A percentile compares a stretch with the other conserved stretches of the same genome.
These are phyloP conservation scores for Leptinotarsa rubiginosa DNA, from an alignment of 2,888 invertebrate genomes.

Conservation along the genomic window DNA sequence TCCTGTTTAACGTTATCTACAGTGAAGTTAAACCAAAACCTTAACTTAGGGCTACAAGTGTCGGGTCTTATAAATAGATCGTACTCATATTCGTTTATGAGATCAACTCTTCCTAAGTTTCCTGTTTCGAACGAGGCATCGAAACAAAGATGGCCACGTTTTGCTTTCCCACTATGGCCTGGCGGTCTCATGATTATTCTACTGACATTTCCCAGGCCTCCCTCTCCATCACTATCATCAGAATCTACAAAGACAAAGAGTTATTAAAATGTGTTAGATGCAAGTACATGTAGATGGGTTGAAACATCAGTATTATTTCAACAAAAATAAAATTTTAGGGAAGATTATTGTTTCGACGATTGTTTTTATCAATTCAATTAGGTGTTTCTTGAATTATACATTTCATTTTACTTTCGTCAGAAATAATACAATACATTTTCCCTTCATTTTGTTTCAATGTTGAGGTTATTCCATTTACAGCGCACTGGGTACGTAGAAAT, in stretches of 20 bases:
- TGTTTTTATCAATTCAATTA: too few relatives aligned
- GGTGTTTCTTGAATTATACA: too few relatives aligned
- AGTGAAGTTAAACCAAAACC: slow-evolving; percentile 98
- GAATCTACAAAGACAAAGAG: slow-evolving; percentile 73
- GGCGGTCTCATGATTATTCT: slow-evolving; percentile 88
- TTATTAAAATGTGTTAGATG: too few relatives aligned
- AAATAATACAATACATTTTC: too few relatives aligned
- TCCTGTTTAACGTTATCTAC: slow-evolving; percentile 95
- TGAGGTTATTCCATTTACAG: too few relatives aligned
- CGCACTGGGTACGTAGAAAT: too few relatives aligned
- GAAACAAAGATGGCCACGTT: slow-evolving; percentile 95
- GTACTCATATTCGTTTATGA: slow-evolving; percentile 94
- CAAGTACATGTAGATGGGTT: too few relatives aligned
- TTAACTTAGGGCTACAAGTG: slow-evolving; percentile 91
- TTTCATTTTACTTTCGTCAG: too few relatives aligned
- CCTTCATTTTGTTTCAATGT: too few relatives aligned
- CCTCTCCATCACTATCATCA: slow-evolving; percentile 93
- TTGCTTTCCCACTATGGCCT: slow-evolving; percentile 94
- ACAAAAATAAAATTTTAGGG: too few relatives aligned
- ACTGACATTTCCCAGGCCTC: slow-evolving; percentile 92
- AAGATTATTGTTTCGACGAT: too few relatives aligned
- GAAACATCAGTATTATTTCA: too few relatives aligned
- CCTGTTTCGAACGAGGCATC: slow-evolving; percentile 98
- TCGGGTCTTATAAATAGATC: slow-evolving; percentile 96
- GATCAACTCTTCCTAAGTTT: slow-evolving; percentile 94